Conservation (phyloP, 2,888 invertebrate genomes). For the Anagyrus pseudococci region DNA sequence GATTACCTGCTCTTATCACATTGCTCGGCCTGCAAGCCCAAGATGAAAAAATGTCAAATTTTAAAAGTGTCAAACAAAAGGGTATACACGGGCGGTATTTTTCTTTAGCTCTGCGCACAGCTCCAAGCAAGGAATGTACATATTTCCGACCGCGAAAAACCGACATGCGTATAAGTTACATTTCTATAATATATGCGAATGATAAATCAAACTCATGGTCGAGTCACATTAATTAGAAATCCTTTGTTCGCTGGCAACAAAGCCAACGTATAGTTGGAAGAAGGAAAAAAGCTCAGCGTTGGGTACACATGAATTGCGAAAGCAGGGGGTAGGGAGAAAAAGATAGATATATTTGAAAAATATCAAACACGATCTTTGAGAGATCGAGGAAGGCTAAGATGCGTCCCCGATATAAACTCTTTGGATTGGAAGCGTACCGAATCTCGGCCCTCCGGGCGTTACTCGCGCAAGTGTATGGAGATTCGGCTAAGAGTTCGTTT, state of each 20-base stretch:
- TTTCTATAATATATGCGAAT: conserved; percentile 31
- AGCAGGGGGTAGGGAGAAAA: not conserved
- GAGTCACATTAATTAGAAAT: conserved; percentile 38
- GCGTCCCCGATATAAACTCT: no score
- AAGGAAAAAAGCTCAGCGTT: conserved; percentile 22
- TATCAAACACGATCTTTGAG: not conserved
- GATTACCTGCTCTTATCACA: not conserved
- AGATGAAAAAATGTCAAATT: not conserved
- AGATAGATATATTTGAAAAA: not conserved
- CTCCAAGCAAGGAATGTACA: no score
- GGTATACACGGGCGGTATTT: no score
- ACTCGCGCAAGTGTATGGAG: not conserved
- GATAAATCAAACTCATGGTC: conserved; percentile 36
- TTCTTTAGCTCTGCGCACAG: no score
- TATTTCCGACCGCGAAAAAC: not conserved
- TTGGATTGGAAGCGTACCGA: no score
- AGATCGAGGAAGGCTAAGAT: not conserved
- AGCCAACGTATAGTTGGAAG: conserved; percentile 21
- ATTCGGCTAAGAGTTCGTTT: no score
- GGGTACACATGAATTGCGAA: conserved; percentile 4
- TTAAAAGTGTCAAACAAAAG: not conserved
- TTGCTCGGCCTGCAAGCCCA: not conserved
- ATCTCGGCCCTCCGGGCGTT: not conserved
- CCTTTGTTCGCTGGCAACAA: conserved; percentile 36
- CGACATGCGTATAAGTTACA: conserved; percentile 13